phyloP scores from a whole-genome alignment of 2,113 vertebrate genomes.

The Passer montanus region DNA sequence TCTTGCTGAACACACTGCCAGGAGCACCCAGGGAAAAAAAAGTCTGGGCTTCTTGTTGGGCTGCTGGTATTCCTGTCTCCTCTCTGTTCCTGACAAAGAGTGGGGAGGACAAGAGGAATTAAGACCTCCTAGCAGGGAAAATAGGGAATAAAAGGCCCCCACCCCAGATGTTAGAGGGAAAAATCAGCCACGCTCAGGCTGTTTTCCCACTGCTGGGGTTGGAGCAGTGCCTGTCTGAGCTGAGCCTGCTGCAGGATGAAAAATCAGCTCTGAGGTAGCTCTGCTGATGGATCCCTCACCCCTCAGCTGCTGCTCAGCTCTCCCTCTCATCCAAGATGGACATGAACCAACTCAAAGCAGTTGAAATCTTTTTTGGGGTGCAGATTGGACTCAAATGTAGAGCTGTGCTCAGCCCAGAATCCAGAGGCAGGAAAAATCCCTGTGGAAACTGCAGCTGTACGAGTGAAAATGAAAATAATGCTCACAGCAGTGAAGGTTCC shows the following conservation, averaged over 20 bases:
- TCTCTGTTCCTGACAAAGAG: neutral
- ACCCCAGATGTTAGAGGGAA: neutral
- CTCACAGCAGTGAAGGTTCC: neutral
- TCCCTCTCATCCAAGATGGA: neutral
- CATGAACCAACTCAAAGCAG: neutral
- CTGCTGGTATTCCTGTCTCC: neutral
- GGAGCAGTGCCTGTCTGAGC: neutral
- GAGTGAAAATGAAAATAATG: rapidly evolving
- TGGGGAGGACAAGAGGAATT: neutral
- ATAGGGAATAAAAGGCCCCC: neutral
- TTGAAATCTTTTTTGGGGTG: neutral
- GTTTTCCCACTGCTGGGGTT: neutral
- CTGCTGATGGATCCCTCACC: neutral
- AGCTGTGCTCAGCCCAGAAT: neutral
- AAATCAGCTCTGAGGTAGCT: rapidly evolving
- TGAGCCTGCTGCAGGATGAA: neutral
- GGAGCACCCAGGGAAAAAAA: neutral
- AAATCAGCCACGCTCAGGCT: neutral
- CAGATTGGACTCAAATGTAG: neutral
- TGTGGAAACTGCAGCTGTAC: rapidly evolving
- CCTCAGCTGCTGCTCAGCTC: rapidly evolving
- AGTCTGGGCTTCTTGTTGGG: neutral
- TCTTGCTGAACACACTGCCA: neutral
- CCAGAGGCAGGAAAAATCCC: neutral
- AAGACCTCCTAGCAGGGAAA: neutral